These are phyloP conservation scores for Halictus rubicundus DNA, from an alignment of 1,140 invertebrate genomes.

Conservation along the genomic window DNA sequence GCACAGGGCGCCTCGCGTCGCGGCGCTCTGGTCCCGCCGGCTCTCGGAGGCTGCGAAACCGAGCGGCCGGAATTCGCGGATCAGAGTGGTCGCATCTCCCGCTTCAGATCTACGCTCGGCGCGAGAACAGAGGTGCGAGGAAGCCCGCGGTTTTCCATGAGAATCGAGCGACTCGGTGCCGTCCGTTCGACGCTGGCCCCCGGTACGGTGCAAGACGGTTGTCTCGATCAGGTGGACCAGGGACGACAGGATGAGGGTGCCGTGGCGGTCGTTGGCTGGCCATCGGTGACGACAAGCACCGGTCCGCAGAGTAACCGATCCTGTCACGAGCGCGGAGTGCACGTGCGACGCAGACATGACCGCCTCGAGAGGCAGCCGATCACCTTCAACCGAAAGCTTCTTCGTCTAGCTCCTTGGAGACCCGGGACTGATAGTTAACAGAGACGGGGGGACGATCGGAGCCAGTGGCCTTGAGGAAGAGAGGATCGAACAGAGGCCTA, in stretches of 20 bases:
- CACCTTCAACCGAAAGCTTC: not conserved
- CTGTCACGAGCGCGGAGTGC: slow-evolving; percentile 32
- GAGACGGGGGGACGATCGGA: not conserved
- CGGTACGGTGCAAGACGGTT: slow-evolving; percentile 11
- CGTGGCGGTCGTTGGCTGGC: slow-evolving; percentile 5
- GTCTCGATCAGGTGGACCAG: slow-evolving; percentile 5
- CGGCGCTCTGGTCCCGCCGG: slow-evolving; percentile 76
- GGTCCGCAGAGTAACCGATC: slow-evolving; percentile 1
- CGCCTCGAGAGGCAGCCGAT: not conserved
- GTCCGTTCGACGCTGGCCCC: slow-evolving; percentile 58
- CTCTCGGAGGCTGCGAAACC: slow-evolving; percentile 77
- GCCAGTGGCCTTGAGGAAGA: not conserved
- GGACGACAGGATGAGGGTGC: slow-evolving; percentile 42
- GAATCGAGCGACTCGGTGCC: slow-evolving; percentile 51
- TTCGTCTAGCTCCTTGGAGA: not conserved
- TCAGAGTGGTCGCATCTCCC: slow-evolving; percentile 79
- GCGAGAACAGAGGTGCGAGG: slow-evolving; percentile 29
- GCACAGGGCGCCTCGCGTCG: slow-evolving; percentile 79
- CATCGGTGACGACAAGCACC: slow-evolving; percentile 58
- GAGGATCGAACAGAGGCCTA: not conserved
- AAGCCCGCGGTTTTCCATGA: slow-evolving; percentile 60
- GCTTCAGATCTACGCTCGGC: slow-evolving; percentile 70
- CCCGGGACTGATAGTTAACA: slow-evolving; percentile 47
- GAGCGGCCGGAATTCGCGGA: slow-evolving; percentile 77
- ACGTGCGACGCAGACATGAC: slow-evolving; percentile 45